phyloP scores from a whole-genome alignment of 2,797 vertebrate genomes.

The Sitta carolinensis region DNA sequence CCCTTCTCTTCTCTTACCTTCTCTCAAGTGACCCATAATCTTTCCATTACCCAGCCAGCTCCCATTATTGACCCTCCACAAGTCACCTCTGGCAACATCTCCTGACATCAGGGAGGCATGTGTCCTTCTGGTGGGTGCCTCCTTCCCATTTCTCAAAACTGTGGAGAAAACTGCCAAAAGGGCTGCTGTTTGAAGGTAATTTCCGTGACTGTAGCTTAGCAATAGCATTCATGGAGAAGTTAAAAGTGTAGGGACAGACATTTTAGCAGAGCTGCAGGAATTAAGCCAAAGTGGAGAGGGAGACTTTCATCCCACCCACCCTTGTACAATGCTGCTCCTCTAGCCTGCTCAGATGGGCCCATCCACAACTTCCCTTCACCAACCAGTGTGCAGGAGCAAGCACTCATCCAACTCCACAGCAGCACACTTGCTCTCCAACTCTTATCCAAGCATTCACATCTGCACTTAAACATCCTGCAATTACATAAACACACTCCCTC shows the following conservation, averaged over 20 bases:
- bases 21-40: background rate
- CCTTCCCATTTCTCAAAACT: background rate
- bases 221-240: conserved; percentile 44
- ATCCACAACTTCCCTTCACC: background rate
- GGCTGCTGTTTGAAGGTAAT: background rate
- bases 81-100: background rate
- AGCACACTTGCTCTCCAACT: background rate
- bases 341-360: background rate
- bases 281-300: background rate
- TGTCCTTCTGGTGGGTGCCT: background rate
- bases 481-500: background rate
- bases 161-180: background rate
- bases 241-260: conserved; percentile 24
- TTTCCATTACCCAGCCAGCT: background rate
- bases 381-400: background rate
- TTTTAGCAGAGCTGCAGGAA: background rate
- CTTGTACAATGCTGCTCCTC: background rate
- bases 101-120: background rate
- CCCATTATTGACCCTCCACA: background rate
- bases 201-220: conserved; percentile 50
- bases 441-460: background rate
- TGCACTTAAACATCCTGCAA: background rate
- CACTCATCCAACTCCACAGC: background rate
- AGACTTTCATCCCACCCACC: background rate
- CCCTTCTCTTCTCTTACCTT: background rate